phyloP scores from a whole-genome alignment of 2,888 invertebrate genomes.

The Drosophila kuntzei region DNA sequence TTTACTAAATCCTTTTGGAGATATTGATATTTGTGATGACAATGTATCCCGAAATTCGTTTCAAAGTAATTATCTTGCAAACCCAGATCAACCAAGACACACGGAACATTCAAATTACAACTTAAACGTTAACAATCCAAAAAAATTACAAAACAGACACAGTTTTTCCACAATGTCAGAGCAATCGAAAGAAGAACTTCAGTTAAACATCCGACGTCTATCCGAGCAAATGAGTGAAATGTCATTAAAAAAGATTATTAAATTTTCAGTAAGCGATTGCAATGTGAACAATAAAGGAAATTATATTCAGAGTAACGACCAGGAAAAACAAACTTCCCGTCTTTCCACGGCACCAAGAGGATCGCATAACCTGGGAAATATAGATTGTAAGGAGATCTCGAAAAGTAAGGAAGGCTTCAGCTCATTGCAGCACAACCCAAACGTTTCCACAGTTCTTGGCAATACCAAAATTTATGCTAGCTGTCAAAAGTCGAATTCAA shows the following conservation, averaged over 20 bases:
- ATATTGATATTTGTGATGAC: constrained; percentile 30
- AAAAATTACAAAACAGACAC: constrained; percentile 82
- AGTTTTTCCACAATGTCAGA: constrained; percentile 82
- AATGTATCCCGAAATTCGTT: constrained; percentile 27
- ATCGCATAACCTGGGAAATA: background rate
- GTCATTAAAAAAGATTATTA: constrained; percentile 37
- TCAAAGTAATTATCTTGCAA: constrained; percentile 23
- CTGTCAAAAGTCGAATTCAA: constrained; percentile 73
- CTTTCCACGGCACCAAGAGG: constrained; percentile 1
- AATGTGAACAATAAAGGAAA: constrained; percentile 42
- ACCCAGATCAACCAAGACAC: constrained; percentile 17
- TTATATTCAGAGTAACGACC: constrained; percentile 22
- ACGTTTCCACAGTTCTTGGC: constrained; percentile 47
- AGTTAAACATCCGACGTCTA: constrained; percentile 83
- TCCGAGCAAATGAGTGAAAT: constrained; percentile 82
- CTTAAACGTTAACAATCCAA: constrained; percentile 78
- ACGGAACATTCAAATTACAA: constrained; percentile 53
- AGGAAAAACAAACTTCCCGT: constrained; percentile 12
- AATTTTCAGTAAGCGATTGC: constrained; percentile 60
- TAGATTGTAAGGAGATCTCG: constrained; percentile 16
- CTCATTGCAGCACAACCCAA: constrained; percentile 38
- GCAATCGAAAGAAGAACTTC: constrained; percentile 81
- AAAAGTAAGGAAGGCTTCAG: constrained; percentile 58
- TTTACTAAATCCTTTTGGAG: constrained; percentile 56
- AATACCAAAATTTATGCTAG: constrained; percentile 61